Base-by-base conservation (phyloP, 1,140 invertebrate species). In the Atopsyche davidsoni region DNA sequence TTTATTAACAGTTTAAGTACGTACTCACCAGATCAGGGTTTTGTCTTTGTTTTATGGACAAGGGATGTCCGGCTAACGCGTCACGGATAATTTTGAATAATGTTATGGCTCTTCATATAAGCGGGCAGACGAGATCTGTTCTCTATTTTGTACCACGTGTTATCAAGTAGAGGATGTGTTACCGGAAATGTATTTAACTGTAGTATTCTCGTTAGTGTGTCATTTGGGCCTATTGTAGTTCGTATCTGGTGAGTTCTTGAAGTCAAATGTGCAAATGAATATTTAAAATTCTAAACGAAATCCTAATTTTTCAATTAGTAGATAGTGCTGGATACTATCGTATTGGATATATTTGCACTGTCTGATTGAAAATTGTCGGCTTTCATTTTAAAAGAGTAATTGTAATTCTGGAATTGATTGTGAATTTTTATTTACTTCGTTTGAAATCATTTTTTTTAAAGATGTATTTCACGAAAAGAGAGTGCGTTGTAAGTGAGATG, bases 181-280 rank as follows among this genome's bases (percentile, higher is more conserved):
- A 32, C 49, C 49, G 39, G 54, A 46, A 41, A 45, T 48, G 48
- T 51, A 51, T 56, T 56, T 44, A 56, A 42, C 49, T 46, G 41
- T 51, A 56, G 54, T 56, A 56, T 56, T 55, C 45, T 56, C 44
- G 49, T 56, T 56, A 43, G 48, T 53, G 46, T 56, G 54, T 56
- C 48, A 56, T 57, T 57, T 51, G 54, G 48, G 54, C 54, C 49
- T 57, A 51, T 48, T 52, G 46, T 52, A 39, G 41, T 51, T 57
- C 40, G 39, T 52, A 52, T 45, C 17, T 56, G 45, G 18, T 50
- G 47, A 49, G 46, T 32, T 22, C 25, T 18, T 49, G 25, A 51
- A 41, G 38, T 16, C 22, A 43, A 28, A 44, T 44, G 14, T 45
- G 55, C 13, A 57, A 51, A 51, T 45, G 49, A 51, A n/a, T n/a